Evolutionary conservation across 2,113 vertebrate species (phyloP).

Genomic region (Tetrao urogallus): DNA sequence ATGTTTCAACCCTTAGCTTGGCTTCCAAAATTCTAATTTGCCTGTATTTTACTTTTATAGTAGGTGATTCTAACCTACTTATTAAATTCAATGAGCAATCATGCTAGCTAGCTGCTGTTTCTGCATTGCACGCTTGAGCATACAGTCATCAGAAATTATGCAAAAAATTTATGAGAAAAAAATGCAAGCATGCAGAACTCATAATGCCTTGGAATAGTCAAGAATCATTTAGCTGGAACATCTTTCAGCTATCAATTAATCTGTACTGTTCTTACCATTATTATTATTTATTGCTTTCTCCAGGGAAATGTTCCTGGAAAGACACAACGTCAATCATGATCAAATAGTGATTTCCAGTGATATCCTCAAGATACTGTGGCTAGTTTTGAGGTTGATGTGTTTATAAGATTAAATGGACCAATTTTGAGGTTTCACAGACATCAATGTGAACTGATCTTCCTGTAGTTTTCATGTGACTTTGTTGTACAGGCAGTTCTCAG

Average conservation of each 20-base stretch:
- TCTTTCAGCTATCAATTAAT: background rate
- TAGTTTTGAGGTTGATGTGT: background rate
- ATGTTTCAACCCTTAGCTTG: constrained; percentile 25
- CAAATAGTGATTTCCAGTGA: background rate
- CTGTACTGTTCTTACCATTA: background rate
- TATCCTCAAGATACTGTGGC: background rate
- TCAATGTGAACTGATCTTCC: background rate
- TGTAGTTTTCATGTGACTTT: background rate
- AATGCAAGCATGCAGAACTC: constrained; percentile 16
- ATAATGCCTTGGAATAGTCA: background rate
- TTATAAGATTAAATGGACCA: background rate
- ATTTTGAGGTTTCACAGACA: background rate
- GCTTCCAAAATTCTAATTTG: constrained; percentile 37
- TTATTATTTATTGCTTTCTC: background rate
- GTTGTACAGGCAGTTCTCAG: background rate
- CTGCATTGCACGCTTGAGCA: background rate
- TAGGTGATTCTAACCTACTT: constrained; percentile 60
- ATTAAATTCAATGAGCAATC: constrained; percentile 67
- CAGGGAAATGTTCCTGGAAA: background rate
- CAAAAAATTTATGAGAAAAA: constrained; percentile 38
- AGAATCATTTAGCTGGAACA: background rate
- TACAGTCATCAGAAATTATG: constrained; percentile 41
- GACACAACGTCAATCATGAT: background rate
- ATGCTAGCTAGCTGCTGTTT: constrained; percentile 19
- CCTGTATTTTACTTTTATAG: constrained; percentile 48